Evolutionary conservation across 2,888 invertebrate genomes (phyloP).

Genomic region (Papilio protenor): DNA sequence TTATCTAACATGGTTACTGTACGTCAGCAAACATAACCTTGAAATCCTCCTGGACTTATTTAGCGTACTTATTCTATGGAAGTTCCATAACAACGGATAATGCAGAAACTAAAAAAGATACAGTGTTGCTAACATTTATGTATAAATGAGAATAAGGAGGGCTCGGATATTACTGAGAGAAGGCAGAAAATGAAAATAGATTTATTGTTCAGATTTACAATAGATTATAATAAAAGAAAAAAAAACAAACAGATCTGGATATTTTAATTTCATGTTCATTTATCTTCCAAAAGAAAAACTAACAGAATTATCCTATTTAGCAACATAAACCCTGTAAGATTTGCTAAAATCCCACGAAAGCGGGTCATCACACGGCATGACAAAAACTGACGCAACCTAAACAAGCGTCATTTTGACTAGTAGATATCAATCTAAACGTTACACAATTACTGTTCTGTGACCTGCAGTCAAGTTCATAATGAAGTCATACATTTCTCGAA

Average conservation of each 20-base stretch:
- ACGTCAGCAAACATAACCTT: constrained; percentile 15
- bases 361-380: constrained; percentile 10
- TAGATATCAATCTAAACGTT: constrained; percentile 39
- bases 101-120: not conserved
- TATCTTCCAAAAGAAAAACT: not conserved
- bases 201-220: no score
- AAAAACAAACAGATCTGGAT: not conserved
- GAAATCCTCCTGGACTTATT: not conserved
- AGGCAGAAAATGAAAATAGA: no score
- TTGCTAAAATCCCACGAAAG: constrained; percentile 25
- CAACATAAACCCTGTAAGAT: not conserved
- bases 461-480: constrained; percentile 35
- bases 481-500: not conserved
- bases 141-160: not conserved
- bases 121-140: not conserved
- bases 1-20: constrained; percentile 18
- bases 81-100: not conserved
- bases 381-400: constrained; percentile 28
- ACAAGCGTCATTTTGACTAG: constrained; percentile 21
- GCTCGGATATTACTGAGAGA: not conserved
- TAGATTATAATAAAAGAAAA: no score
- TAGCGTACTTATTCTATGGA: not conserved
- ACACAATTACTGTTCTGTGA: constrained; percentile 22
- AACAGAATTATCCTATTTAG: not conserved
- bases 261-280: not conserved